Conservation (phyloP, 92 coral and sea anemone species). For the Paragorgia papillata region DNA sequence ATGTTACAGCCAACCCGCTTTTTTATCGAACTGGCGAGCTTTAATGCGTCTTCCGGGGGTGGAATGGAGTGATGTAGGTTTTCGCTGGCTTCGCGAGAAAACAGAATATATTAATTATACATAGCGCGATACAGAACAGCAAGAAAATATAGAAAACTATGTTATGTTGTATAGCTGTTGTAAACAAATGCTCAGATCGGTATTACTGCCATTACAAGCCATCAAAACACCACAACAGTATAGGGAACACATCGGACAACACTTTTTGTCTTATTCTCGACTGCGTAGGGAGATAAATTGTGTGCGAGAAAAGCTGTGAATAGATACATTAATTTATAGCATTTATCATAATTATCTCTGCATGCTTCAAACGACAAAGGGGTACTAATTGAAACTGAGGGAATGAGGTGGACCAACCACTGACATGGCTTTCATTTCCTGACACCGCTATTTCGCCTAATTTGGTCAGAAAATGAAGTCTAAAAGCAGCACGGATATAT, state of each 20-base stretch:
- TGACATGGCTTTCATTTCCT: background rate
- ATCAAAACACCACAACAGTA: too few relatives aligned
- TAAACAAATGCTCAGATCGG: too few relatives aligned
- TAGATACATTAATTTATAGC: slow-evolving; percentile 22
- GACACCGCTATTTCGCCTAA: slow-evolving; percentile 18
- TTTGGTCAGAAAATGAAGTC: slow-evolving; percentile 3
- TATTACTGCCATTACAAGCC: too few relatives aligned
- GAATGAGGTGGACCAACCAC: slow-evolving; percentile 17
- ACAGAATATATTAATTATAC: background rate
- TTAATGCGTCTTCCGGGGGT: too few relatives aligned
- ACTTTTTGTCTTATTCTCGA: too few relatives aligned
- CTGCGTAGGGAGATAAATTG: too few relatives aligned
- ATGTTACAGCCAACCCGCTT: too few relatives aligned
- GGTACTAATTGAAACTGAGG: background rate
- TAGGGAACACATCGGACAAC: too few relatives aligned
- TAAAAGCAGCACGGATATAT: background rate
- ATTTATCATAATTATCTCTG: slow-evolving; percentile 3
- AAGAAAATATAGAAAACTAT: background rate
- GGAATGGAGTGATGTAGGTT: too few relatives aligned
- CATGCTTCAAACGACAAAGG: background rate
- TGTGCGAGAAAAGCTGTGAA: background rate
- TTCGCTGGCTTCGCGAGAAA: too few relatives aligned
- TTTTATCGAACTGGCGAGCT: too few relatives aligned
- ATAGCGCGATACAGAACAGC: background rate
- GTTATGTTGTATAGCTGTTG: background rate